These are phyloP conservation scores for Aphidoletes aphidimyza DNA, from an alignment of 2,888 invertebrate genomes.

Conservation along the genomic window DNA sequence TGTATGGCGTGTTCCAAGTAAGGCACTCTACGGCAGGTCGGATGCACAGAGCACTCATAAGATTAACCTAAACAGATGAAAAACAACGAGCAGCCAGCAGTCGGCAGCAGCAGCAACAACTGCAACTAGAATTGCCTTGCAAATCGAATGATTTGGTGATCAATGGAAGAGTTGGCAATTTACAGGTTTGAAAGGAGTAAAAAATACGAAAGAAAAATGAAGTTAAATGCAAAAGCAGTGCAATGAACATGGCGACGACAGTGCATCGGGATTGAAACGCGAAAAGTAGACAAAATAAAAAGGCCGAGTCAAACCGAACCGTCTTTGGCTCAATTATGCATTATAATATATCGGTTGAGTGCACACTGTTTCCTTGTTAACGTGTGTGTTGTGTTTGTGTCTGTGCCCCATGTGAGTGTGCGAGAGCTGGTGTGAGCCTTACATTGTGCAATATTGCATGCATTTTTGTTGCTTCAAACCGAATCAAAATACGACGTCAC, in stretches of 20 bases:
- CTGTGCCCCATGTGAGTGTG: neutral
- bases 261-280: slow-evolving; percentile 24
- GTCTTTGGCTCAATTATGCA: slow-evolving; percentile 49
- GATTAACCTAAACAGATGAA: neutral
- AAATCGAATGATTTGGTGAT: slow-evolving; percentile 18
- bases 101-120: neutral
- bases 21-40: slow-evolving; percentile 44
- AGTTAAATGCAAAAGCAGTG: neutral
- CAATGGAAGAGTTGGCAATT: slow-evolving; percentile 32
- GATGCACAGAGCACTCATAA: neutral
- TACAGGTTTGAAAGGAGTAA: slow-evolving; percentile 16
- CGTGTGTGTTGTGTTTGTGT: neutral
- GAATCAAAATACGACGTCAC: neutral
- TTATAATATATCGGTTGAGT: slow-evolving; percentile 51
- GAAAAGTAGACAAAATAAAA: neutral
- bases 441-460: slow-evolving; percentile 51
- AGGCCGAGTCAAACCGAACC: slow-evolving; percentile 5
- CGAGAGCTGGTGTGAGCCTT: neutral
- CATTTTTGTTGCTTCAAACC: too few relatives aligned
- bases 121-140: neutral
- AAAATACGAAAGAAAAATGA: neutral
- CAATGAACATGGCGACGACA: slow-evolving; percentile 9
- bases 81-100: neutral
- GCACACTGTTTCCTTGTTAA: neutral
- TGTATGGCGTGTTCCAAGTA: slow-evolving; percentile 47